These are phyloP conservation scores for Drosophila elegans DNA, from an alignment of 1,140 invertebrate species.

Conservation along the genomic window DNA sequence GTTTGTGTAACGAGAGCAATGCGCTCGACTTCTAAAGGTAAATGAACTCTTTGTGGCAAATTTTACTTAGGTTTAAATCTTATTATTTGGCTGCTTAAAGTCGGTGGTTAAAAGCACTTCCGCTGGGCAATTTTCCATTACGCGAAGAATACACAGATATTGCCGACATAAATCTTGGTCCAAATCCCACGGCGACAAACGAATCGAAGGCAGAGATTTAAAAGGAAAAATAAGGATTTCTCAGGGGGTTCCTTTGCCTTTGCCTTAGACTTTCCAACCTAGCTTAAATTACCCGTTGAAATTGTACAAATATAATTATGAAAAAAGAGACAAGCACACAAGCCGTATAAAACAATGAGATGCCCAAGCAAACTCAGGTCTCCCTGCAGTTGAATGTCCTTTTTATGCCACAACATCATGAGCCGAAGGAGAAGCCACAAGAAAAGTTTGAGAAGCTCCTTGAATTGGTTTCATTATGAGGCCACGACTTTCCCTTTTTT, in stretches of 20 bases:
- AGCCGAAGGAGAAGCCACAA: constrained; percentile 24
- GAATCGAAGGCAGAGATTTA: constrained; percentile 10
- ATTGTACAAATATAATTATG: constrained; percentile 42
- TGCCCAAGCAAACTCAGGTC: constrained; percentile 15
- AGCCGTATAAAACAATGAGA: constrained; percentile 45
- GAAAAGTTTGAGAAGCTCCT: constrained; percentile 35
- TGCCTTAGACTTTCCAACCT: not conserved
- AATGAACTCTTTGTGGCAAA: constrained; percentile 55
- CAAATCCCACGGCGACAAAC: constrained; percentile 10
- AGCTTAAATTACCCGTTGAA: constrained; percentile 30
- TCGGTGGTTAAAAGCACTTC: constrained; percentile 5
- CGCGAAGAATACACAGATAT: constrained; percentile 6
- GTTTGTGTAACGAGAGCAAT: constrained; percentile 34
- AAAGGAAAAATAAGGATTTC: not conserved
- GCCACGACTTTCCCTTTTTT: constrained; percentile 60
- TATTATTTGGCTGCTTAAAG: constrained; percentile 18
- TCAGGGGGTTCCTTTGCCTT: not conserved
- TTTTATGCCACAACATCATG: constrained; percentile 65
- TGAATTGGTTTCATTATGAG: constrained; percentile 23
- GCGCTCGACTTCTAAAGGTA: constrained; percentile 40
- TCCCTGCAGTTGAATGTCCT: constrained; percentile 75
- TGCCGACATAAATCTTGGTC: constrained; percentile 19
- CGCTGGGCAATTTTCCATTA: constrained; percentile 33
- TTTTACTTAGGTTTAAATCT: constrained; percentile 5
- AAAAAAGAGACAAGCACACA: constrained; percentile 5